These are phyloP conservation scores for Euplexia lucipara DNA, from an alignment of 2,888 invertebrate species.

Conservation along the genomic window DNA sequence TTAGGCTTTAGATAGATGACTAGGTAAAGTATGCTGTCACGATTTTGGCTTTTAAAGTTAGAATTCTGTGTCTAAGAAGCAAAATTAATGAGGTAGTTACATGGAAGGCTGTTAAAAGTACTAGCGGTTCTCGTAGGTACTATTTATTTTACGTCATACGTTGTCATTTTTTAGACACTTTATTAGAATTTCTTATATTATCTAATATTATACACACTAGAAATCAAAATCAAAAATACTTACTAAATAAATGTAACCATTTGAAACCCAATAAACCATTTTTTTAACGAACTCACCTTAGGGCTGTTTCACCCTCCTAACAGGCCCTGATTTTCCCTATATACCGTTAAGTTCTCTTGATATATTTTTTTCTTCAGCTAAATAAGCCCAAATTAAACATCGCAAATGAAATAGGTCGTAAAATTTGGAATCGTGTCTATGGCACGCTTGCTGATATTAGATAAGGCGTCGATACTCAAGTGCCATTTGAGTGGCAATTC, in stretches of 20 bases:
- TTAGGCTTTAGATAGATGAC: conserved; percentile 37
- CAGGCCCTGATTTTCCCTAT: too few relatives aligned
- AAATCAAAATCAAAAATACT: too few relatives aligned
- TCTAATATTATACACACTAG: too few relatives aligned
- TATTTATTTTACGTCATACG: too few relatives aligned
- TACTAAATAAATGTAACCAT: too few relatives aligned
- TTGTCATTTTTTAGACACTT: too few relatives aligned
- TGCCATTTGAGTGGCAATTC: conserved; percentile 38
- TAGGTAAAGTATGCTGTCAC: conserved; percentile 25
- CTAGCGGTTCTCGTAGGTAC: too few relatives aligned
- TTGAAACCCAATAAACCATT: too few relatives aligned
- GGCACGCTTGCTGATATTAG: conserved; percentile 17
- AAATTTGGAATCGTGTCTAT: conserved; percentile 22
- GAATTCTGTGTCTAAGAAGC: neutral
- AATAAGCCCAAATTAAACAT: neutral
- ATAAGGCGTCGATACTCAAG: conserved; percentile 8
- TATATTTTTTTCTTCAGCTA: neutral
- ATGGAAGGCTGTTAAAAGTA: too few relatives aligned
- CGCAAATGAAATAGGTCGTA: conserved; percentile 13
- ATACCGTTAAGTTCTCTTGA: neutral
- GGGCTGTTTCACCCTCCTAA: too few relatives aligned
- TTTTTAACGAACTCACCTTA: too few relatives aligned
- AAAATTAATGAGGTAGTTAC: neutral
- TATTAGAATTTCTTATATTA: too few relatives aligned
- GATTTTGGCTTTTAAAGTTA: conserved; percentile 2